Conservation (phyloP, 2,113 vertebrate genomes). For the Cavia porcellus region DNA sequence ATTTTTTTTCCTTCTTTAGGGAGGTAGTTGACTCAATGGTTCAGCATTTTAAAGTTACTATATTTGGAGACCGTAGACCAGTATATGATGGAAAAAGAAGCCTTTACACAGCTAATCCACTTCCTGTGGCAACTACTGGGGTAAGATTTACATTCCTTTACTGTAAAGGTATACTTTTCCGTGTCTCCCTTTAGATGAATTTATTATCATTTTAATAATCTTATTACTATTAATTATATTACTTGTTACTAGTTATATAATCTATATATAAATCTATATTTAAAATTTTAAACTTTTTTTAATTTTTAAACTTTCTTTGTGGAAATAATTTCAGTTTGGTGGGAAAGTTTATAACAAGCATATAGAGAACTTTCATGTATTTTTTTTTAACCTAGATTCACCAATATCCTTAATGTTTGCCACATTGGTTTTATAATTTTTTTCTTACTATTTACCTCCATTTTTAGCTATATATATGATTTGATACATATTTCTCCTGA, state of each 20-base stretch:
- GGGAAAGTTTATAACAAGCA: constrained; percentile 14
- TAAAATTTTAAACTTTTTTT: constrained; percentile 1
- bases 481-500: constrained; percentile 34
- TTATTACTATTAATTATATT: no score
- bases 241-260: no score
- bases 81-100: constrained; percentile 99
- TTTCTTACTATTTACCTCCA: not conserved
- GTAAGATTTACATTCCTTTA: constrained; percentile 87
- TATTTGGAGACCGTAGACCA: constrained; percentile 97
- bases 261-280: not conserved
- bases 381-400: not conserved
- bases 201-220: constrained; percentile 39
- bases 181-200: constrained; percentile 31
- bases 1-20: constrained; percentile 87
- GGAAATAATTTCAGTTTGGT: constrained; percentile 60
- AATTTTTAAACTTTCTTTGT: constrained; percentile 26
- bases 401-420: constrained; percentile 25
- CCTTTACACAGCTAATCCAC: constrained; percentile 97
- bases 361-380: not conserved
- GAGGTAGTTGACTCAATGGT: constrained; percentile 99
- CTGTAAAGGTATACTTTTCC: constrained; percentile 48
- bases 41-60: constrained; percentile 99
- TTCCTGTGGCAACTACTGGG: constrained; percentile 96
- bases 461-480: not conserved
- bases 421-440: constrained; percentile 21